phyloP scores from a whole-genome alignment of 2,113 vertebrate genomes.

The Climacteris rufus region DNA sequence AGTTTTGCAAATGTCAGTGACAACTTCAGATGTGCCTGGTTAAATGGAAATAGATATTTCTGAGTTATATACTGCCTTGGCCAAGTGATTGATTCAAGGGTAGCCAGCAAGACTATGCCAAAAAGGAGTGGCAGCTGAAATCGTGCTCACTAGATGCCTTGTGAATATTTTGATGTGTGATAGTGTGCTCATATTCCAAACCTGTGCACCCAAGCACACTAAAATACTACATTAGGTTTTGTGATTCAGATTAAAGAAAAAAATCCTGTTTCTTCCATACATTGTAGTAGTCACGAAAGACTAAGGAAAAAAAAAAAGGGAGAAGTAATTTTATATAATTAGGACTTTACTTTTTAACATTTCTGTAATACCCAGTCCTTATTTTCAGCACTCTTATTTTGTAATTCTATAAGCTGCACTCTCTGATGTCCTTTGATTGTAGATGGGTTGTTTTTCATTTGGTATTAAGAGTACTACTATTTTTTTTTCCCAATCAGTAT shows the following conservation, averaged over 20 bases:
- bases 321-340: neutral
- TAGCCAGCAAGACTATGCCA: neutral
- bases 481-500: neutral
- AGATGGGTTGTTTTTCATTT: neutral
- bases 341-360: neutral
- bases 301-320: neutral
- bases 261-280: neutral
- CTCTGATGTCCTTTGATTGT: neutral
- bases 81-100: neutral
- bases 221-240: neutral
- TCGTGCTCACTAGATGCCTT: neutral
- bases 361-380: neutral
- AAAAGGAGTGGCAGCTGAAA: neutral
- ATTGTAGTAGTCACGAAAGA: neutral
- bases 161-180: neutral
- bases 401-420: neutral
- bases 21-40: neutral
- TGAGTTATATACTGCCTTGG: neutral
- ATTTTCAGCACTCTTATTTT: neutral
- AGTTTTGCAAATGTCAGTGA: neutral
- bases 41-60: neutral
- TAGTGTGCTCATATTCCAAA: neutral
- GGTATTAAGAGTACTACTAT: neutral
- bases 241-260: neutral
- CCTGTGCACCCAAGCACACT: neutral